phyloP scores from a whole-genome alignment of 35 echinoderm and acorn worm genomes.

The Lytechinus variegatus region DNA sequence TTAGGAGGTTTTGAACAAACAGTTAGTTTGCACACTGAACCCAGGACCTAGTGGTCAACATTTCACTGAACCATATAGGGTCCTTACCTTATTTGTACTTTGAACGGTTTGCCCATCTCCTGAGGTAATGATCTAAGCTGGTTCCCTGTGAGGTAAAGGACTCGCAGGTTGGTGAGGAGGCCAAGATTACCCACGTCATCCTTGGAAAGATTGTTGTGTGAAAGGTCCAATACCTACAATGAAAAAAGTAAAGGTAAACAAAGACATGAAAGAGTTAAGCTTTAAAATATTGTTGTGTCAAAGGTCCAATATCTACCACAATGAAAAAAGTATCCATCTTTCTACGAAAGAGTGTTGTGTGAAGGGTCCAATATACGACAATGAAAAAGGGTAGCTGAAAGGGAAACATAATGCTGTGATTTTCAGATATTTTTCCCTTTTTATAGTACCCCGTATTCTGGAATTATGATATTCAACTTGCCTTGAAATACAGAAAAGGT shows the following conservation, averaged over 20 bases:
- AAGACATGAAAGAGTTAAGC: background rate
- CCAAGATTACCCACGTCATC: slow-evolving; percentile 84
- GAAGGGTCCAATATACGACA: background rate
- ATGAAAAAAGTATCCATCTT: background rate
- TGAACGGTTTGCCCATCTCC: slow-evolving; percentile 74
- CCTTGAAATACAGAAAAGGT: too few species aligned
- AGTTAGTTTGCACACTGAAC: too few species aligned
- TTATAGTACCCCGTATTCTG: too few species aligned
- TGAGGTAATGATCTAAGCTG: slow-evolving; percentile 73
- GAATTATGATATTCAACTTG: too few species aligned
- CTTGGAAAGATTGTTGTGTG: slow-evolving; percentile 97
- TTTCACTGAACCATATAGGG: background rate
- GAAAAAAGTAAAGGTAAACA: background rate
- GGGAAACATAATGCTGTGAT: too few species aligned
- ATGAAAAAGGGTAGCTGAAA: too few species aligned
- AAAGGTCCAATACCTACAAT: slow-evolving; percentile 85
- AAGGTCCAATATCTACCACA: slow-evolving; percentile 56
- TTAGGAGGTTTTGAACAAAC: too few species aligned
- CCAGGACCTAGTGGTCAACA: too few species aligned
- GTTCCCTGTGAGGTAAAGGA: slow-evolving; percentile 88
- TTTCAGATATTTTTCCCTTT: too few species aligned
- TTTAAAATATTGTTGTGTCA: too few species aligned
- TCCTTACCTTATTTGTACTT: slow-evolving; percentile 66
- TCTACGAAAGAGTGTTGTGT: too few species aligned
- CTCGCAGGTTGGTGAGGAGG: slow-evolving; percentile 73